These are phyloP conservation scores for Circaetus gallicus DNA, from an alignment of 2,113 vertebrate species.

Conservation along the genomic window DNA sequence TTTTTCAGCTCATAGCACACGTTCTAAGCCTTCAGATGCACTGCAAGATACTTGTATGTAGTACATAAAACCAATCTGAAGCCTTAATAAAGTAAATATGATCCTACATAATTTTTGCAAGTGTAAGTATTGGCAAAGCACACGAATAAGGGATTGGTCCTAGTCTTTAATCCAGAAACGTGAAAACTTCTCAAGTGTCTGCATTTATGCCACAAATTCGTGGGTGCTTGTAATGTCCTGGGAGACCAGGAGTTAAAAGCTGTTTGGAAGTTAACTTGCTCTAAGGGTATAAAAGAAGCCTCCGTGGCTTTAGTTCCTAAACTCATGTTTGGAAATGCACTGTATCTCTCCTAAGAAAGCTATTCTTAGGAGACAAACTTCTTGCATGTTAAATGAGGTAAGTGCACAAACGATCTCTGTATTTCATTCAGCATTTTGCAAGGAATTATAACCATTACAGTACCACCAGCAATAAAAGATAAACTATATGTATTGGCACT, in stretches of 20 bases:
- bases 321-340: constrained; percentile 31
- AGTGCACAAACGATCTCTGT: background rate
- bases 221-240: background rate
- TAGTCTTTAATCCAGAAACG: background rate
- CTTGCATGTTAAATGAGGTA: constrained; percentile 57
- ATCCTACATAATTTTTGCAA: background rate
- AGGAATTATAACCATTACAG: background rate
- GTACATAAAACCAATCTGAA: background rate
- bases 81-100: background rate
- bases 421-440: background rate
- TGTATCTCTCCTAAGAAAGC: constrained; percentile 43
- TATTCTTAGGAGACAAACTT: constrained; percentile 41
- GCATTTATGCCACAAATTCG: background rate
- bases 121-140: background rate
- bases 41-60: background rate
- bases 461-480: background rate
- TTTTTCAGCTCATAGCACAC: rapidly evolving
- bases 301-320: constrained; percentile 51
- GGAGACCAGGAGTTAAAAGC: constrained; percentile 67
- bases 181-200: background rate
- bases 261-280: constrained; percentile 46
- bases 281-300: constrained; percentile 48
- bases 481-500: background rate
- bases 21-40: background rate
- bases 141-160: background rate